Evolutionary conservation across 2,888 invertebrate genomes (phyloP).

Genomic region (Acrobasis suavella): DNA sequence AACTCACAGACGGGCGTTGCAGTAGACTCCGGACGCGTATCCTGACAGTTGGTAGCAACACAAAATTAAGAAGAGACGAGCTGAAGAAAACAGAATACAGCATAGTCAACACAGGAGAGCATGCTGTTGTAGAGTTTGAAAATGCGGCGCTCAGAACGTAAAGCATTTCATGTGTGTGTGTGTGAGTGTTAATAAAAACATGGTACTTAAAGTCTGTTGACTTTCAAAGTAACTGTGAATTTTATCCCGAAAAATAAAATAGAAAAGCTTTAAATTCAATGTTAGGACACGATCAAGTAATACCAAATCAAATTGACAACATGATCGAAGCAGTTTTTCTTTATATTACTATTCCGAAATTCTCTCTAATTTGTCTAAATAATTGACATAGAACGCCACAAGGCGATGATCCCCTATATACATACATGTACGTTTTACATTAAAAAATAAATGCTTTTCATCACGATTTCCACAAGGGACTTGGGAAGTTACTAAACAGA

Average conservation of each 20-base stretch:
- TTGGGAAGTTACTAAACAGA: too few relatives aligned
- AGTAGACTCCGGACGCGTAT: constrained; percentile 70
- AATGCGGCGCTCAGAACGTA: constrained; percentile 17
- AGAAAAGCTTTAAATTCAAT: background rate
- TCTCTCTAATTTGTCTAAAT: too few relatives aligned
- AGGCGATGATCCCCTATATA: too few relatives aligned
- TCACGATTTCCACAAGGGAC: too few relatives aligned
- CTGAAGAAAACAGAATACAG: constrained; percentile 65
- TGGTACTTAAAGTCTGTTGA: background rate
- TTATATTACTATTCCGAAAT: too few relatives aligned
- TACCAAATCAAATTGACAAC: too few relatives aligned
- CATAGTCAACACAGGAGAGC: constrained; percentile 53
- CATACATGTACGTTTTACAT: too few relatives aligned
- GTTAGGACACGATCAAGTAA: background rate
- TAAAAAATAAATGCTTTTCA: too few relatives aligned
- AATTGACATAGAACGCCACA: too few relatives aligned
- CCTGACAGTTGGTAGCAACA: constrained; percentile 56
- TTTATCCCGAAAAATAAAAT: background rate
- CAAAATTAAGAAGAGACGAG: constrained; percentile 63
- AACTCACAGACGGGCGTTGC: constrained; percentile 68
- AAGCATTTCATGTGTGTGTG: background rate
- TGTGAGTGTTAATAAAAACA: too few relatives aligned
- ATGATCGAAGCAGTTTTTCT: too few relatives aligned
- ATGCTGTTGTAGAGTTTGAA: constrained; percentile 59
- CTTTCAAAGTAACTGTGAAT: background rate